A percentile compares a stretch with the other conserved stretches of the same genome.
These are phyloP conservation scores for Nesidiocoris tenuis DNA, from an alignment of 2,888 invertebrate species.

Conservation along the genomic window DNA sequence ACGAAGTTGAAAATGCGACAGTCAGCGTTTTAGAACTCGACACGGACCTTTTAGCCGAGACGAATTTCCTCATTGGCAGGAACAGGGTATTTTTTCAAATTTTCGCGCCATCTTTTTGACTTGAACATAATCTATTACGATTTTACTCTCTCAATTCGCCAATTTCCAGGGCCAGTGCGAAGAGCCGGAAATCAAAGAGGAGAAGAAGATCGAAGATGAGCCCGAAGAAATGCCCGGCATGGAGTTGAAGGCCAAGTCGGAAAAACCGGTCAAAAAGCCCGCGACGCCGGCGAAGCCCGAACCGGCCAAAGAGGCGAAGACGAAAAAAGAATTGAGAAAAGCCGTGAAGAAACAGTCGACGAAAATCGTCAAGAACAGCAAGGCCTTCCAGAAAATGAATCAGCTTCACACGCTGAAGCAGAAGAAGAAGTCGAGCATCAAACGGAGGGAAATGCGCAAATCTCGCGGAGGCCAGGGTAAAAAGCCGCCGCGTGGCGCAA, in stretches of 20 bases:
- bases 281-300: neutral
- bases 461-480: slow-evolving; percentile 15
- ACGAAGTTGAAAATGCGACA: slow-evolving; percentile 74
- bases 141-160: too few species aligned
- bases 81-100: slow-evolving; percentile 62
- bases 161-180: slow-evolving; percentile 30
- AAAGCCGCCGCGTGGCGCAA: neutral
- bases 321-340: slow-evolving; percentile 69
- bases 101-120: too few species aligned
- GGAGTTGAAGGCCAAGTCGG: slow-evolving; percentile 56
- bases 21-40: slow-evolving; percentile 77
- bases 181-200: slow-evolving; percentile 24
- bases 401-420: slow-evolving; percentile 60
- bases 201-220: slow-evolving; percentile 47
- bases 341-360: slow-evolving; percentile 70
- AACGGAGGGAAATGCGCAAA: slow-evolving; percentile 15
- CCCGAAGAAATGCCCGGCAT: slow-evolving; percentile 55
- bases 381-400: slow-evolving; percentile 72
- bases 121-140: too few species aligned
- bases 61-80: slow-evolving; percentile 70
- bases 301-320: slow-evolving; percentile 19
- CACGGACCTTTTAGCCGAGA: slow-evolving; percentile 67
- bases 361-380: slow-evolving; percentile 73
- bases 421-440: slow-evolving; percentile 58
- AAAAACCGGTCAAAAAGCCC: neutral